phyloP scores from a whole-genome alignment of 2,888 invertebrate species.

The Seira sanloemensis region DNA sequence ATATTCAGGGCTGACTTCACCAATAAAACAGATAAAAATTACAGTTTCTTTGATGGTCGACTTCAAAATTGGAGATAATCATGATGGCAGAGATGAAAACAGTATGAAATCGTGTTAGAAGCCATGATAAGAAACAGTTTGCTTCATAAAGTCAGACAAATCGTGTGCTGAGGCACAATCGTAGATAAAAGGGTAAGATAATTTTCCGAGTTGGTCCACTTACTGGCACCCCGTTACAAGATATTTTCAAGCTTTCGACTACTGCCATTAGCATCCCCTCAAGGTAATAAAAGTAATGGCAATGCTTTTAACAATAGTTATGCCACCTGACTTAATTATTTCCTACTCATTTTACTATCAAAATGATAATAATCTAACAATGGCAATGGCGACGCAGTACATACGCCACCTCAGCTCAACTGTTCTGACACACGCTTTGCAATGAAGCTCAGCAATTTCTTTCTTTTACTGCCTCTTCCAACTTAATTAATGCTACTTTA shows the following conservation, averaged over 20 bases:
- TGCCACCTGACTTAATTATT: slow-evolving; percentile 61
- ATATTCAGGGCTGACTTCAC: too few relatives aligned
- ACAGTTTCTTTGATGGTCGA: too few relatives aligned
- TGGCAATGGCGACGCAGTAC: slow-evolving; percentile 10
- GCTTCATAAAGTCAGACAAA: not conserved
- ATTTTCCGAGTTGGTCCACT: not conserved
- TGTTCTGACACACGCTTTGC: slow-evolving; percentile 61
- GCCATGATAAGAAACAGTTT: not conserved
- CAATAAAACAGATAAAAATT: too few relatives aligned
- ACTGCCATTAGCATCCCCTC: slow-evolving; percentile 60
- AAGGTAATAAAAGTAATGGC: slow-evolving; percentile 46
- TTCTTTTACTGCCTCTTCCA: slow-evolving; percentile 33
- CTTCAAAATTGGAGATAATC: too few relatives aligned
- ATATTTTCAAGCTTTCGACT: slow-evolving; percentile 29
- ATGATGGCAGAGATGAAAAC: not conserved
- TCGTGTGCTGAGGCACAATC: not conserved
- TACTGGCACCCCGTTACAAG: not conserved
- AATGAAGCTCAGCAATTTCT: not conserved
- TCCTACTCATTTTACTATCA: slow-evolving; percentile 31
- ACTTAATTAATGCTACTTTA: slow-evolving; percentile 73
- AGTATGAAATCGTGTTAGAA: not conserved
- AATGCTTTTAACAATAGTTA: not conserved
- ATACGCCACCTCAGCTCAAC: slow-evolving; percentile 31
- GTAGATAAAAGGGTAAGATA: not conserved
- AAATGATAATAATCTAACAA: not conserved